These are phyloP conservation scores for Ceratotherium simum DNA, from an alignment of 2,113 vertebrate genomes.

Conservation along the genomic window DNA sequence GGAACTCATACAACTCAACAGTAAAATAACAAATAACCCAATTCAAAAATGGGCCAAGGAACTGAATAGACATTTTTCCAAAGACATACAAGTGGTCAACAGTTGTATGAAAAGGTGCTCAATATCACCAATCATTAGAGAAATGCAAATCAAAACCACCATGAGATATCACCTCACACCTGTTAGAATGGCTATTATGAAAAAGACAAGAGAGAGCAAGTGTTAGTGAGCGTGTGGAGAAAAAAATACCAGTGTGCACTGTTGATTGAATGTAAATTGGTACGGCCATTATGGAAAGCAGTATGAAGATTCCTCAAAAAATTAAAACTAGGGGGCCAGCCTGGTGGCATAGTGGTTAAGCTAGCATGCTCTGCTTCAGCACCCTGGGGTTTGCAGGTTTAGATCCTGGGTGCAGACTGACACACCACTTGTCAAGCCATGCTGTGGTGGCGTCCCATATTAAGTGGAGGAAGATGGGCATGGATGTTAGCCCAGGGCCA, in stretches of 20 bases:
- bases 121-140: not conserved
- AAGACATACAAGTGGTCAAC: not conserved
- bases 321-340: not conserved
- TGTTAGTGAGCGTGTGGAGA: not conserved
- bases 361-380: too few relatives aligned
- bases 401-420: too few relatives aligned
- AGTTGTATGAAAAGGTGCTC: not conserved
- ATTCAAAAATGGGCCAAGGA: not conserved
- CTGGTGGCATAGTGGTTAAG: too few relatives aligned
- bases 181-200: not conserved
- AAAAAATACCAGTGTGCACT: not conserved
- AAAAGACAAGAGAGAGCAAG: not conserved
- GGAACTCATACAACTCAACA: not conserved
- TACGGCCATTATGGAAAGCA: not conserved
- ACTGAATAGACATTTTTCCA: not conserved
- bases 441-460: too few relatives aligned
- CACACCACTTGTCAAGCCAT: too few relatives aligned
- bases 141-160: not conserved
- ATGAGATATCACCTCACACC: not conserved
- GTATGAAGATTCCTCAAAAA: not conserved
- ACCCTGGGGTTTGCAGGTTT: too few relatives aligned
- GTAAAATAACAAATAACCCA: not conserved
- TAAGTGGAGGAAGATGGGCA: too few relatives aligned
- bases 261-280: not conserved
- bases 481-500: too few relatives aligned